Base-by-base conservation (phyloP, 2,888 invertebrate genomes). In the Osmoderma eremita region DNA sequence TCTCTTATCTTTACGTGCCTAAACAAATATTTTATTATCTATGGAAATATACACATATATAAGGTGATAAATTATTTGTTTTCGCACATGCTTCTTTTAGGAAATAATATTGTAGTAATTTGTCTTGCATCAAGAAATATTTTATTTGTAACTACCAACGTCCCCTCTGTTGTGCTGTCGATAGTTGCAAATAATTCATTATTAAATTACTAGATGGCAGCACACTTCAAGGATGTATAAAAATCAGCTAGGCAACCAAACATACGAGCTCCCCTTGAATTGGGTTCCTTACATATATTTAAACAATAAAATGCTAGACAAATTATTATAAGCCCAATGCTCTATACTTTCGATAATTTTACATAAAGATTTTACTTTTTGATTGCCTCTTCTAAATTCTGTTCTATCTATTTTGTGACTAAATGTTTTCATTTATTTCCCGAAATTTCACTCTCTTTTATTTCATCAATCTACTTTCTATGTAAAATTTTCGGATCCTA, bases 381-480 rank as follows among this genome's bases (percentile, higher is more conserved):
- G 45, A 15, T 61, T 17, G 30, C 45, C 17, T 61, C 30, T 24
- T 15, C 30, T 61, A 10, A 17, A 20, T 61, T 22, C 3, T 45
- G 12, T 48, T 30, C 45, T 61, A 48, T 48, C 38, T 53, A n/a
- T 63, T 65, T 10, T 65, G 65, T 65, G 56, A 65, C 65, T 65
- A 65, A 65, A 48, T 18, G 17, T 58, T 58, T 61, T 38, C n/a
- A 50, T 50, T 17, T 49, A 22, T 56, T 45, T 58, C 20, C 49
- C 50, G 13, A 10, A 12, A 30, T 22, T 13, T 30, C 24, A 50
- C 24, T 15, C n/a, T 36, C 39, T 49, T 30, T 8, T 15, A 30
- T 66, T 36, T 18, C 51, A 13, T 36, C 22, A 30, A 63, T 67
- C 67, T 67, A 67, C 67, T 67, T 67, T 67, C 67, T 67, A 67